phyloP scores from a whole-genome alignment of 2,113 vertebrate species.

The Sitta europaea region DNA sequence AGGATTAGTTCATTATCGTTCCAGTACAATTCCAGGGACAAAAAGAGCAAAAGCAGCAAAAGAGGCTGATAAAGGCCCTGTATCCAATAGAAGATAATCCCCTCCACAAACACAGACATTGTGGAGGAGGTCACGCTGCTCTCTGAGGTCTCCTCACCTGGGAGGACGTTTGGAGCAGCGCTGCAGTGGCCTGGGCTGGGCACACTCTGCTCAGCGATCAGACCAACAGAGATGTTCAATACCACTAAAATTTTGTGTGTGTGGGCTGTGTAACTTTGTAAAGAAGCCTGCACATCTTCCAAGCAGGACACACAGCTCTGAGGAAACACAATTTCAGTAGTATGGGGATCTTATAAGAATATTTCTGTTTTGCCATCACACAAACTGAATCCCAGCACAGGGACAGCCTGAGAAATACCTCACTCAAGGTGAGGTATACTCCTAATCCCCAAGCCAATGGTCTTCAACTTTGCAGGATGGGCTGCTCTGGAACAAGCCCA shows the following conservation, averaged over 20 bases:
- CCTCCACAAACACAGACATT: not conserved
- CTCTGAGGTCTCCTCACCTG: not conserved
- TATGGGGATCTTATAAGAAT: not conserved
- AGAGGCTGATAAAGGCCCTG: not conserved
- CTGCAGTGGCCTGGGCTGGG: not conserved
- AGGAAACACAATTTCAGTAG: not conserved
- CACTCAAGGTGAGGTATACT: too few species aligned
- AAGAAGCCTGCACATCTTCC: not conserved
- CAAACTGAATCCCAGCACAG: not conserved
- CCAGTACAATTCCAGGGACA: not conserved
- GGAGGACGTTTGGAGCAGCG: fast-evolving
- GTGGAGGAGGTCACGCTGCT: not conserved
- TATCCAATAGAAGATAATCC: not conserved
- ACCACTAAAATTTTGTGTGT: not conserved
- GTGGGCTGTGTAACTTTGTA: not conserved
- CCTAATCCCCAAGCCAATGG: fast-evolving
- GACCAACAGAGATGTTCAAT: not conserved
- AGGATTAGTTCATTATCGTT: not conserved
- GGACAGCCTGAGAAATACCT: not conserved
- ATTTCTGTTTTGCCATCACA: not conserved
- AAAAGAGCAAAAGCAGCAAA: not conserved
- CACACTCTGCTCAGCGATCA: not conserved
- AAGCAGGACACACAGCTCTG: not conserved
- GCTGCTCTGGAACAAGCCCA: not conserved
- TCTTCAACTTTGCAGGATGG: not conserved